Percentiles rank a stretch among this genome's conserved stretches.
These are phyloP conservation scores for Arvicanthis niloticus DNA, from an alignment of 2,113 vertebrate genomes.

Conservation along the genomic window DNA sequence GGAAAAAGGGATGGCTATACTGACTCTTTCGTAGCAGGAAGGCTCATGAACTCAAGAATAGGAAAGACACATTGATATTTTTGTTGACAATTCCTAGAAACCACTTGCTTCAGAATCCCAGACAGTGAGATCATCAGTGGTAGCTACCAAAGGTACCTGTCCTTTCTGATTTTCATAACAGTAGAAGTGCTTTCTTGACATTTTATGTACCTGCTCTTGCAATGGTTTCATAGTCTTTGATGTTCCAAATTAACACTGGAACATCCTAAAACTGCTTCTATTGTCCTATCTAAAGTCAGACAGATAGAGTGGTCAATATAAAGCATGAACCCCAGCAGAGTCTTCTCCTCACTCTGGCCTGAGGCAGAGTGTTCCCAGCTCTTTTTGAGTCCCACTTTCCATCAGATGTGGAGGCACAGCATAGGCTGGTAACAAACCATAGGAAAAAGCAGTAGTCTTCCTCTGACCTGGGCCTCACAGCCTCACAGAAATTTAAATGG, in stretches of 20 bases:
- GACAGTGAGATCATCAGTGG: background rate
- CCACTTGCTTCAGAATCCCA: background rate
- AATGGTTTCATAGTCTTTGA: background rate
- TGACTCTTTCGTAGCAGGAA: background rate
- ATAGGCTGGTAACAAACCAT: background rate
- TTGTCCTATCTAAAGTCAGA: background rate
- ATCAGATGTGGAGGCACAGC: fast-evolving
- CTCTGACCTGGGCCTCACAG: background rate
- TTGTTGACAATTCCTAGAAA: background rate
- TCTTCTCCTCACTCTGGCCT: background rate
- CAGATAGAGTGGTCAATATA: background rate
- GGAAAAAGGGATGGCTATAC: background rate
- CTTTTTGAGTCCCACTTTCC: no score
- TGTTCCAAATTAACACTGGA: background rate
- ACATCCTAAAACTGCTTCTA: background rate
- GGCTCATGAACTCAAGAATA: background rate
- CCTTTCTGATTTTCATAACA: background rate
- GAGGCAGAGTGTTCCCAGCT: background rate
- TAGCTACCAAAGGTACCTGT: background rate
- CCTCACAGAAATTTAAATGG: background rate
- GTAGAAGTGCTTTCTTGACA: background rate
- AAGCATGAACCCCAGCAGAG: background rate
- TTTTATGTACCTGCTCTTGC: background rate
- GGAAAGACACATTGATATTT: background rate
- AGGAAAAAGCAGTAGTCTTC: fast-evolving